Evolutionary conservation across 2,888 invertebrate genomes (phyloP), one percentile per base, ranked within the genome.

Genomic region (Coenonympha arcania): DNA sequence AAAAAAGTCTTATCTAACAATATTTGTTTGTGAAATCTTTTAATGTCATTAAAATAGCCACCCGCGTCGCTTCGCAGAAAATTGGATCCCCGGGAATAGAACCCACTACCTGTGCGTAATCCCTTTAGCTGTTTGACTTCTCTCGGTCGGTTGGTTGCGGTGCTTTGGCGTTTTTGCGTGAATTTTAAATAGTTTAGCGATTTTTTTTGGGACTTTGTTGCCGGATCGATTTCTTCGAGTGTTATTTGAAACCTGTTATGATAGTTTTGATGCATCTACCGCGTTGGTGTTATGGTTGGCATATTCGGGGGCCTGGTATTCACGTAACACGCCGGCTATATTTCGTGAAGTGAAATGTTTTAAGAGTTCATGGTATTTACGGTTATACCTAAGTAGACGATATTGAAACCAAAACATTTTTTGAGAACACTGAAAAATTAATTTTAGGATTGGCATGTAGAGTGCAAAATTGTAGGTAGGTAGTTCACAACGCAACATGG

Each of bases 91-190:
- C 45, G 58, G 57, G 58, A 60, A 62, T 60, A 65, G 61, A 79
- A 73, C 67, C 61, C 61, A 67, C 72, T 79, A 77, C 77, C 79
- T 76, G 74, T 33, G 55, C 62, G 59, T 75, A 76, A 78, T 77
- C 77, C 73, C 66, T 63, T 66, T 69, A 70, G 55, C 64, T 54
- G 58, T 66, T 72, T 71, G 71, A 78, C 76, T 76, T 59, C 54
- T 58, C 59, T 50, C 67, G 71, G 69, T 51, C 64, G 63, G 64
- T 48, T 66, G 60, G 52, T 49, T 48, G 42, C 70, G 66, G 64
- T 58, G 50, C 60, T 63, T 69, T 49, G 41, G 26, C 13, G 34
- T 18, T 41, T 52, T 48, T 30, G 28, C 33, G 37, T 52, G 9
- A 37, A 24, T 37, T 47, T 46, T 48, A 45, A n/a, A 50, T 46